Evolutionary conservation across 53 echinoderm and acorn worm genomes (phyloP).

Genomic region (Luidia sarsii): DNA sequence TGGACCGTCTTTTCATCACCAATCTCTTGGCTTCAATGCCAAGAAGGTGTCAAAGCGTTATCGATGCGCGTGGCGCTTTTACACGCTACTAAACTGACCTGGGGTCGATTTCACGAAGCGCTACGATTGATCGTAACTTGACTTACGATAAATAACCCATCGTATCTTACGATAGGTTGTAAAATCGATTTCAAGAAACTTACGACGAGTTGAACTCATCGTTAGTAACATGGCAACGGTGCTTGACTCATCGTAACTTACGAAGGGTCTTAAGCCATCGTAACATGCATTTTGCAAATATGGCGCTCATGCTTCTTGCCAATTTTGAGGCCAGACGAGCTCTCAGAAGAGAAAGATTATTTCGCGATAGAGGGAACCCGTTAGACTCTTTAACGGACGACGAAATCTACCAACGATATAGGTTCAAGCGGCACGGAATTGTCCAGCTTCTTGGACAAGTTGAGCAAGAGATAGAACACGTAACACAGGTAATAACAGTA

Average conservation of each 20-base stretch:
- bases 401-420: neutral
- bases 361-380: neutral
- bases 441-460: neutral
- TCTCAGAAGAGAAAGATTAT: neutral
- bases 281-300: neutral
- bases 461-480: no score
- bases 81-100: conserved; percentile 2
- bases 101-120: no score
- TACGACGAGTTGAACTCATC: no score
- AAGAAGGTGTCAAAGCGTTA: neutral
- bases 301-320: conserved; percentile 1
- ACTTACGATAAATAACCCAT: no score
- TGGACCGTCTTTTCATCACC: conserved; percentile 27
- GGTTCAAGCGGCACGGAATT: neutral
- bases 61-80: conserved; percentile 15
- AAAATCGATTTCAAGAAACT: no score
- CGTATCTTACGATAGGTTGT: no score
- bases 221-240: no score
- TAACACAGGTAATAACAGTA: no score
- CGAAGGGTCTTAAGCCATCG: neutral
- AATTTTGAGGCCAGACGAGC: neutral
- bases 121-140: no score
- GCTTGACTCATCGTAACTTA: neutral
- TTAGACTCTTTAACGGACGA: neutral
- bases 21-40: conserved; percentile 22